Base-by-base conservation (phyloP, 1,140 invertebrate genomes). In the Copidosoma floridanum region DNA sequence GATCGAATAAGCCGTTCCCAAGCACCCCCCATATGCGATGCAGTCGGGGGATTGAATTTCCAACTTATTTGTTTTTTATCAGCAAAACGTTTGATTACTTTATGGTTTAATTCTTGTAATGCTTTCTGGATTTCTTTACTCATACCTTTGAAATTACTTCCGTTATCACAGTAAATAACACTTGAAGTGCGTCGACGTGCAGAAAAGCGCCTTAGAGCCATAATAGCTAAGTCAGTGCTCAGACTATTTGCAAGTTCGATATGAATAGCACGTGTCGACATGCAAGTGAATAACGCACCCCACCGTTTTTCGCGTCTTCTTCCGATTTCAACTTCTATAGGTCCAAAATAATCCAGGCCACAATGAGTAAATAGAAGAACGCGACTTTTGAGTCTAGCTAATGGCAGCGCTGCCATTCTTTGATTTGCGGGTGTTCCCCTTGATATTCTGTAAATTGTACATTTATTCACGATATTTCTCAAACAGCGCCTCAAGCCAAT, bases 91-190 rank as follows among this genome's bases (percentile, higher is more conserved):
- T n/a, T n/a, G n/a, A n/a, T n/a, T n/a, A n/a, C n/a, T n/a, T n/a
- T n/a, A n/a, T n/a, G n/a, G n/a, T n/a, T n/a, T n/a, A n/a, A n/a
- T n/a, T n/a, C n/a, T n/a, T n/a, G n/a, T n/a, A n/a, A n/a, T 12
- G 38, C 40, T 0, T 55, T 26, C 1, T 11, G 14, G 2, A 55
- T n/a, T 18, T 55, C 55, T 37, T n/a, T 26, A 37, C 44, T 57
- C 2, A 23, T 12, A 32, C 70, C 70, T n/a, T 65, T 52, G 20
- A 76, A 55, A 57, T 72, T 77, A 0, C 66, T 72, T 0, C 66
- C 70, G 53, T 72, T 71, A 35, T 73, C 72, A 0, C 60, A 65
- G 14, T 61, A 65, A 1, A 73, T 47, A 21, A 35, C 52, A 6
- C n/a, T 2, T 8, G 53, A 47, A 8, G n/a, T 5, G 4, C 63